Base-by-base conservation (phyloP, 37 sponge, comb jelly and placozoan species). In the Dysidea cf. avara region DNA sequence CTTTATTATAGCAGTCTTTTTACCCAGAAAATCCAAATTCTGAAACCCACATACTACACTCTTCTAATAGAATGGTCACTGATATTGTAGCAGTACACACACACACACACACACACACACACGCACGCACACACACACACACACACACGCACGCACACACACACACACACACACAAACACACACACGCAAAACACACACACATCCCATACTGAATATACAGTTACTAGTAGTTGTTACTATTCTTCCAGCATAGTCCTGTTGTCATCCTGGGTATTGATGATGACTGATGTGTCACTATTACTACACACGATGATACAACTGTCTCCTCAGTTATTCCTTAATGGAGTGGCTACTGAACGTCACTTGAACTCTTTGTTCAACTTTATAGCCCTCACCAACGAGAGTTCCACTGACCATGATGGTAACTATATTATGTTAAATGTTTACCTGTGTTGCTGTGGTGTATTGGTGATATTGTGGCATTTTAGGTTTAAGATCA, bases 121-220 rank as follows among this genome's bases (percentile, higher is more conserved):
- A 39, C 52, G 28, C 43, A 66, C 67, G 40, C 67, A 66, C 67
- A 36, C 67, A 36, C 67, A 36, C 67, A 66, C 43, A 36, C 67
- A 66, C 67, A 66, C 67, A 66, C 67, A 36, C 67, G 22, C 67
- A 36, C 24, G 22, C 67, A 66, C 40, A 66, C 67, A 66, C 67
- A 66, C 67, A 66, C 67, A 66, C 67, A 66, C 67, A 66, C 67
- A 66, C 43, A 66, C 67, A 66, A 40, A 66, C 67, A 31, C 40
- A 36, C 67, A 36, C 40, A 36, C 38, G 22, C 67, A 36, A n/a
- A 40, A 66, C 67, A 66, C 43, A 66, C 67, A 66, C 67, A 66
- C 67, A 66, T 22, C 37, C 67, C 37, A 40, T 17, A 20, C 37
- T 47, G 40, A 20, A 66, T 47, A 66, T 47, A 66, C 67, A 66